Evolutionary conservation across 2,888 invertebrate species (phyloP), one percentile per base, ranked within the genome.

Genomic region (Protodeltote pygarga): DNA sequence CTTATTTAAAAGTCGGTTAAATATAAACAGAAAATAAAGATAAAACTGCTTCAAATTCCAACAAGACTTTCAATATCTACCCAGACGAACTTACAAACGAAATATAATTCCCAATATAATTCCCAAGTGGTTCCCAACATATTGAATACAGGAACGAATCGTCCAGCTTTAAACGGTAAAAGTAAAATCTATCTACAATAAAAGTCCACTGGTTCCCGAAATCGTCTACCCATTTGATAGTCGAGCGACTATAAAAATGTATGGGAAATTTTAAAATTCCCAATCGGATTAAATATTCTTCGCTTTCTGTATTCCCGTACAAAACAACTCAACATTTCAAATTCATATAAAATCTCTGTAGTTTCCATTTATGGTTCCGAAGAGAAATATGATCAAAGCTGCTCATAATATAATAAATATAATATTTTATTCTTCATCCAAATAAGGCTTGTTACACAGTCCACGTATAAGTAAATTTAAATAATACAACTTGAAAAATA

Each of bases 151-250:
- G 27, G 14, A 23, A 38, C 55, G 55, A 5, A 17, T 0, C 28
- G 5, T 13, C 24, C 37, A 25, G 11, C 23, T 24, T 38, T 61
- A 41, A 58, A 41, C 21, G 40, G 60, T 57, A 53, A 60, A 60
- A 28, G 60, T 57, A 53, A 60, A 60, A 28, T 31, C 19, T 17
- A 15, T 28, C 14, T 29, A 20, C 21, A 47, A 58, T 61, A 61
- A 61, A 57, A 58, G 29, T 61, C 62, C 37, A 5, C 21, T 13
- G 33, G 47, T 3, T 34, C 9, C 61, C 13, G 33, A 38, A 58
- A 31, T 34, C 35, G 27, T 27, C 28, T 33, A 38, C 6, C 31
- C 37, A 41, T 61, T 54, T 54, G 37, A 61, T 47, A 33, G 28
- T 13, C 20, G 17, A 1, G 8, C 6, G 11, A 20, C 10, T 41